Percentiles rank a stretch among this genome's conserved stretches.
Evolutionary conservation across 1,140 invertebrate genomes (phyloP).

Genomic region (Meloidogyne exigua): DNA sequence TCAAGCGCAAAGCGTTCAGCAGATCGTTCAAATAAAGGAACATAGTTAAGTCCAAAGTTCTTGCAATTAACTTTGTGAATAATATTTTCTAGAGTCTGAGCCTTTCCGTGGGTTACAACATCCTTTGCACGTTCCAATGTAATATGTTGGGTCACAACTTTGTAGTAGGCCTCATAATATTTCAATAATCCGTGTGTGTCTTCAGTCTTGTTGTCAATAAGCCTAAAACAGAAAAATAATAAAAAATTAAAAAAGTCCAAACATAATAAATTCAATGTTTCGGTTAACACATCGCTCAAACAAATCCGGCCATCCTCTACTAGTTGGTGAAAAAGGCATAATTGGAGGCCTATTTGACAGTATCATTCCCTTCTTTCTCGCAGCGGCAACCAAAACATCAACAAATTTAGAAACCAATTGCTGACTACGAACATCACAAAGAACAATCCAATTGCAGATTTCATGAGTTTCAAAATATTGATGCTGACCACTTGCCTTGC

Average conservation of each 20-base stretch:
- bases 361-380: conserved; percentile 30
- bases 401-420: conserved; percentile 24
- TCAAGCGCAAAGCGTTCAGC: conserved; percentile 34
- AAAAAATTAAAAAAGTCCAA: background rate
- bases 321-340: conserved; percentile 1
- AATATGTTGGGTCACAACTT: conserved; percentile 37
- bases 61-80: conserved; percentile 43
- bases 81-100: conserved; percentile 40
- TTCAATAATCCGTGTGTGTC: conserved; percentile 41
- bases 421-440: conserved; percentile 20
- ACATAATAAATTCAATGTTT: conserved; percentile 39
- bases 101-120: conserved; percentile 30
- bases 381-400: conserved; percentile 18
- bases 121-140: conserved; percentile 41
- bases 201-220: conserved; percentile 31
- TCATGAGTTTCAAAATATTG: conserved; percentile 33
- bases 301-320: conserved; percentile 32
- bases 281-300: conserved; percentile 37
- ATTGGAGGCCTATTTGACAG: conserved; percentile 18
- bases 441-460: conserved; percentile 34
- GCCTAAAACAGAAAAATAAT: background rate
- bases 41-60: conserved; percentile 47
- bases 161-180: conserved; percentile 38
- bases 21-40: conserved; percentile 27
- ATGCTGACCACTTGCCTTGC: background rate